Evolutionary conservation across 2,888 invertebrate species (phyloP), one percentile per base, ranked within the genome.

Genomic region (Cerceris rybyensis): DNA sequence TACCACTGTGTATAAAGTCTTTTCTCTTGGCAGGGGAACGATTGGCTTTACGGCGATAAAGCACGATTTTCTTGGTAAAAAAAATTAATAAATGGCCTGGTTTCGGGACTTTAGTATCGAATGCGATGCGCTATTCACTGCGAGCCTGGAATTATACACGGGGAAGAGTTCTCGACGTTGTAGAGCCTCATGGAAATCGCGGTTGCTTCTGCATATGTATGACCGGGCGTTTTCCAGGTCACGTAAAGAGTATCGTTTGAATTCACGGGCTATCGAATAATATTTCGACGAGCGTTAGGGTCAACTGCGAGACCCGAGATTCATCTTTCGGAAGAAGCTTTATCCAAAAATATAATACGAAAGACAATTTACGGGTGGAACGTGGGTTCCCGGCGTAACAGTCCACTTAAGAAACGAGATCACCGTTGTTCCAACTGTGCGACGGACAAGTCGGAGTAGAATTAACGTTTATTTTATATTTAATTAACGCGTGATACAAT

Each of bases 131-230:
- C 69, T 64, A 55, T 64, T 64, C 64, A 72, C 70, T 65, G 78
- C 75, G 71, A 71, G 77, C 50, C 54, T 55, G 68, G 81, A 83
- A 81, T 85, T 84, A 81, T 83, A 80, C 76, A 64, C 60, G 78
- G 63, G 75, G 55, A 69, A 78, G 75, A 71, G 70, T 77, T 67
- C 74, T 81, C 75, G 55, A 70, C 63, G 70, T 78, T 85, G 75
- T 74, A 86, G 79, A 83, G 84, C 78, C 67, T 79, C 82, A 65
- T 77, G 81, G 79, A 81, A 83, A 84, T 84, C 81, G 75, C 71
- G 71, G 63, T n/a, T 66, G 69, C 58, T 60, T 55, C 65, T 75
- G 81, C 85, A 84, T 85, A 78, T 86, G 81, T 70, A 85, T 84
- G 81, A 75, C 52, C 49, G 69, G 49, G 17, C 63, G 70, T 86